These are phyloP conservation scores for Panthera uncia DNA, from an alignment of 2,113 vertebrate species.

Conservation along the genomic window DNA sequence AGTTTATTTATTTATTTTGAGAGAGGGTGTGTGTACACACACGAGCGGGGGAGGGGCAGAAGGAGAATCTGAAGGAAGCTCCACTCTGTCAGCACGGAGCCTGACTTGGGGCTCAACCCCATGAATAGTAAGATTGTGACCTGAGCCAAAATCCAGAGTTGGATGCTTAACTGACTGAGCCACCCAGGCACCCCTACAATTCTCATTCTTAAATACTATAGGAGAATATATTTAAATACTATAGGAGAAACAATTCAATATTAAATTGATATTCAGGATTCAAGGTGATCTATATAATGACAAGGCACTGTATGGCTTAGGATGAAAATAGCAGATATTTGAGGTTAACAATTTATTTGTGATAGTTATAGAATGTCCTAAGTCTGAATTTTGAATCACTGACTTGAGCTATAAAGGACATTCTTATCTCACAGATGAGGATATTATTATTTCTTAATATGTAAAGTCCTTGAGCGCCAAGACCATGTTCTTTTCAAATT, in stretches of 20 bases:
- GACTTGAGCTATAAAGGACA: not conserved
- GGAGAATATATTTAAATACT: not conserved
- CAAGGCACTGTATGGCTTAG: not conserved
- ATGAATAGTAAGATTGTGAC: no score
- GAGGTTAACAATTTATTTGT: not conserved
- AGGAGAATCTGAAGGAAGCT: no score
- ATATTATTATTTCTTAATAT: conserved; percentile 39
- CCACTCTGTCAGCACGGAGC: no score
- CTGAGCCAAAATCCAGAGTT: no score
- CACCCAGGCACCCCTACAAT: not conserved
- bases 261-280: not conserved
- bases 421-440: not conserved
- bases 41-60: no score
- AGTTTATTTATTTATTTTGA: no score
- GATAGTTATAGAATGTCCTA: not conserved
- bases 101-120: no score
- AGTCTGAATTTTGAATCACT: conserved; percentile 11
- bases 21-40: no score
- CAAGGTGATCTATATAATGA: not conserved
- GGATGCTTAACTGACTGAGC: no score
- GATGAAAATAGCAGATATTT: not conserved
- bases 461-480: not conserved
- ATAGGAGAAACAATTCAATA: not conserved
- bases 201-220: not conserved
- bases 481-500: not conserved